Evolutionary conservation across 2,113 vertebrate species (phyloP), one percentile per base, ranked within the genome.

Genomic region (Pituophis catenifer): DNA sequence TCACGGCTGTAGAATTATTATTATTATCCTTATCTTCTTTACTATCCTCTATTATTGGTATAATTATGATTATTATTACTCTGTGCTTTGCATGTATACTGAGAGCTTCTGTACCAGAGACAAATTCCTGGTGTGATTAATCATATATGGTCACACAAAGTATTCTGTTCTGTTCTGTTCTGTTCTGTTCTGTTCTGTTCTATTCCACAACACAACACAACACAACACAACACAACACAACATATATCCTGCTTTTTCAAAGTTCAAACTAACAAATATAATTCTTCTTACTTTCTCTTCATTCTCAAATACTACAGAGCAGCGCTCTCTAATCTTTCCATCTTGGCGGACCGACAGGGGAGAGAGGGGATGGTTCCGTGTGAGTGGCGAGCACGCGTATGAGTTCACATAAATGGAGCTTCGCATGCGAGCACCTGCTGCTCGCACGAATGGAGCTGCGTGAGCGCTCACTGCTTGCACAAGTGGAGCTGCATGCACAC

Each of bases 241-340:
- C 59, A 62, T 3, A 62, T 11, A 62, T 26, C 65, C 4, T 70
- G 12, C 29, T 70, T n/a, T 12, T 70, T 70, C 29, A 70, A n/a
- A n/a, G 65, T n/a, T n/a, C 65, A 70, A 23, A n/a, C 55, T 88
- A 95, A 92, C 94, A 53, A 90, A 96, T 95, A 94, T 89, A 96
- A 11, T 95, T 96, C 65, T 50, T n/a, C 24, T 96, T 96, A 92
- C 62, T 29, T 91, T 3, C 52, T 91, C 92, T 95, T 95, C 24
- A 90, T 95, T 94, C 88, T 96, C 92, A 97, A 95, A 95, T 97
- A 96, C 92, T 94, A 8, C 95, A 95, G 92, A 97, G 92, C 24
- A 62, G 59, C 23, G 8, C 24, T 62, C 59, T 62, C 24, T 23
- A 62, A 62, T 8, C 65, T n/a, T 70, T 70, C 29, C 29, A n/a